Conservation (phyloP, 2,888 invertebrate genomes). For the Phengaris alcon region DNA sequence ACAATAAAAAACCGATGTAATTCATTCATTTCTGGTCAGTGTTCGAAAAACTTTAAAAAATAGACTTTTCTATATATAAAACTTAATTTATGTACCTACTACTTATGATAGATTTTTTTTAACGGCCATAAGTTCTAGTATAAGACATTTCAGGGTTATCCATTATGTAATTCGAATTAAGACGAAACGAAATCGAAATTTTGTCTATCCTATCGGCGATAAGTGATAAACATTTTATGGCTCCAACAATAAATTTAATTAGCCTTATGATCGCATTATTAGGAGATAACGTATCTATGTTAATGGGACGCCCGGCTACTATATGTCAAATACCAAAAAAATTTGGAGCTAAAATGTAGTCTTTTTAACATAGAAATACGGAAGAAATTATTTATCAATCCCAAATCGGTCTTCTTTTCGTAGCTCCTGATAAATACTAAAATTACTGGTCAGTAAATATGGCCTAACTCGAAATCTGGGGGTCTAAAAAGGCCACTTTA, state of each 20-base stretch:
- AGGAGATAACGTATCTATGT: conserved; percentile 13
- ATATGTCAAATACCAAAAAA: neutral
- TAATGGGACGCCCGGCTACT: neutral
- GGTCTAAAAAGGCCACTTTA: no score
- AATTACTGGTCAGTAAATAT: no score
- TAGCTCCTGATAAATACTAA: no score
- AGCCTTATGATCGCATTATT: neutral
- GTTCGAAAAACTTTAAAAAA: no score
- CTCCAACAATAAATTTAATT: neutral
- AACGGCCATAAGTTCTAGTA: neutral
- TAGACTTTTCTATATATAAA: no score
- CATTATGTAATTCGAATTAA: neutral
- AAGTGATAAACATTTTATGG: neutral
- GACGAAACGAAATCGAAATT: neutral
- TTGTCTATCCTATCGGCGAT: neutral
- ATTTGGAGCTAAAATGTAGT: neutral
- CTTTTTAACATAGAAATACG: neutral
- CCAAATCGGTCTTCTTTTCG: no score
- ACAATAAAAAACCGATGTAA: no score
- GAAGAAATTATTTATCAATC: no score
- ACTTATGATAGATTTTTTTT: no score
- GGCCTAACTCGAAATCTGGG: no score
- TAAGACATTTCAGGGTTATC: neutral
- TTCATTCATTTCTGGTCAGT: no score
- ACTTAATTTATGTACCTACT: no score